These are phyloP conservation scores for Phyllotreta cruciferae DNA, from an alignment of 2,888 invertebrate genomes.

Conservation along the genomic window DNA sequence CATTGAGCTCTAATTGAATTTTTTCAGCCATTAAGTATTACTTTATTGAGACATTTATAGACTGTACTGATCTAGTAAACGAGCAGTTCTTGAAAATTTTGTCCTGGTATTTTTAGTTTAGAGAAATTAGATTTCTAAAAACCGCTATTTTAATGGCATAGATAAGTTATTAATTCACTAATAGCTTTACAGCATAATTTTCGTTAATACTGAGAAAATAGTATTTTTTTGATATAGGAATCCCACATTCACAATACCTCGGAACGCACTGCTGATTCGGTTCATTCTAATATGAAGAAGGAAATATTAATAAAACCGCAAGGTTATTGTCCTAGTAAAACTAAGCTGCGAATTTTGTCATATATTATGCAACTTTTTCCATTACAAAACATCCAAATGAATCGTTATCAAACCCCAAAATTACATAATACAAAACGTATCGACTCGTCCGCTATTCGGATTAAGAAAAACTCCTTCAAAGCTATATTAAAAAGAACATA, in stretches of 20 bases:
- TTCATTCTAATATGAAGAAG: conserved; percentile 24
- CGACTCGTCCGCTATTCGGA: neutral
- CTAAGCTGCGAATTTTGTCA: conserved; percentile 12
- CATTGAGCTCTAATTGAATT: no score
- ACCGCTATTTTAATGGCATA: no score
- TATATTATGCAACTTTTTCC: conserved; percentile 7
- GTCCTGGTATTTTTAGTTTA: no score
- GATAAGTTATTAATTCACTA: neutral
- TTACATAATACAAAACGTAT: neutral
- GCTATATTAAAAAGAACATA: conserved; percentile 22
- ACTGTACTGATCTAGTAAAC: no score
- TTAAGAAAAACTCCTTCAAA: conserved; percentile 4
- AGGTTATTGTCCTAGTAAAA: conserved; percentile 30
- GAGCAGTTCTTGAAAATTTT: no score
- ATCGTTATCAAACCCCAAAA: conserved; percentile 1
- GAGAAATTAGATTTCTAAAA: no score
- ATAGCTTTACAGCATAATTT: neutral
- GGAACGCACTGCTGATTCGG: neutral
- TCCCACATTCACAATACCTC: neutral
- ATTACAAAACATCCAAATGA: conserved; percentile 12
- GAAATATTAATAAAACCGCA: conserved; percentile 33
- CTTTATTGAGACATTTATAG: no score
- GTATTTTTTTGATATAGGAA: no score
- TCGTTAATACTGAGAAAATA: no score
- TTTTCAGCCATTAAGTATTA: no score